Percentiles rank a stretch among this genome's conserved stretches.
Conservation (phyloP, 2,888 invertebrate species). For the Agrilus biguttatus region DNA sequence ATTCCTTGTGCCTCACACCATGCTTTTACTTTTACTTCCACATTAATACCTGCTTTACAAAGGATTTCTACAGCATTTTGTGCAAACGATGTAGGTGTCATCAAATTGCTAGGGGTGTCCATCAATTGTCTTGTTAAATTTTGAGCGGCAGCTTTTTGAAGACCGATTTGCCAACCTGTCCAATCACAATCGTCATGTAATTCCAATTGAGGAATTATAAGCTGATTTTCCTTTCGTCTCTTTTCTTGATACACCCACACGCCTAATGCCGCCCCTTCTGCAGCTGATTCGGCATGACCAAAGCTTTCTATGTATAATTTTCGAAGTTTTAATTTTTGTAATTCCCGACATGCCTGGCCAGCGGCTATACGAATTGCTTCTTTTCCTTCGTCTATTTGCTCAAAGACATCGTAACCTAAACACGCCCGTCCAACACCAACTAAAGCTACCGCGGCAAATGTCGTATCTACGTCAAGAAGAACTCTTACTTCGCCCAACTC, state of each 20-base stretch:
- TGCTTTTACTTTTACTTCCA: slow-evolving; percentile 48
- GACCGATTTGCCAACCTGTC: slow-evolving; percentile 58
- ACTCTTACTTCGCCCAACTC: slow-evolving; percentile 41
- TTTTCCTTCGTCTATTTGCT: slow-evolving; percentile 57
- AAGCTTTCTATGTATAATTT: slow-evolving; percentile 59
- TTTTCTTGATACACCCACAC: slow-evolving; percentile 59
- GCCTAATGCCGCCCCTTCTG: slow-evolving; percentile 59
- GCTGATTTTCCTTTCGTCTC: slow-evolving; percentile 29
- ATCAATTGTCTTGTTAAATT: slow-evolving; percentile 63
- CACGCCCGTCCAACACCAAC: slow-evolving; percentile 61
- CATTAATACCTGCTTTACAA: slow-evolving; percentile 41
- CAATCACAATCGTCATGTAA: slow-evolving; percentile 50
- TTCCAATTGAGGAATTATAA: slow-evolving; percentile 32
- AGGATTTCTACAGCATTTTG: slow-evolving; percentile 48
- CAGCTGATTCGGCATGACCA: slow-evolving; percentile 62
- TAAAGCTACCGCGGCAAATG: slow-evolving; percentile 52
- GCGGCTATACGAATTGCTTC: slow-evolving; percentile 61
- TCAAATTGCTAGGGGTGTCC: slow-evolving; percentile 66
- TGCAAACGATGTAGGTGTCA: slow-evolving; percentile 68
- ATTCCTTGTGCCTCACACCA: slow-evolving; percentile 70
- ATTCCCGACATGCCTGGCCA: slow-evolving; percentile 41
- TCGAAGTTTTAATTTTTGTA: slow-evolving; percentile 38
- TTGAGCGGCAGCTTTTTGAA: slow-evolving; percentile 61
- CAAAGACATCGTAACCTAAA: slow-evolving; percentile 48
- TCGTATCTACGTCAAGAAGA: slow-evolving; percentile 48